These are phyloP conservation scores for Anguilla marmorata DNA, from an alignment of 2,797 vertebrate genomes.

Conservation along the genomic window DNA sequence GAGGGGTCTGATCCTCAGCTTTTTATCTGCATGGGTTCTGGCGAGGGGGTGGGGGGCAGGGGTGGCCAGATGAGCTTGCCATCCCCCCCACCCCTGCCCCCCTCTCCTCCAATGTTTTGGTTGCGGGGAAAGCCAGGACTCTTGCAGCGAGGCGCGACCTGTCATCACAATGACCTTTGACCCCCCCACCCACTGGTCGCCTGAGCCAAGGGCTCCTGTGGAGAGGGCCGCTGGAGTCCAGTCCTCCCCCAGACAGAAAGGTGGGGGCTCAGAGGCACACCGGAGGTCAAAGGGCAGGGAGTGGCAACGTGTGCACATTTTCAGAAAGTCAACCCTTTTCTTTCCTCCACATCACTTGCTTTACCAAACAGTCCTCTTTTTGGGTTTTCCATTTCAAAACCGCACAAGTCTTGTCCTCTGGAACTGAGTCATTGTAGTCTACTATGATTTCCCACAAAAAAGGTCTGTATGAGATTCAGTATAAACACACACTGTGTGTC, in stretches of 20 bases:
- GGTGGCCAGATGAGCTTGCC: constrained; percentile 55
- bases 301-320: constrained; percentile 61
- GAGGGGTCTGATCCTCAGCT: constrained; percentile 58
- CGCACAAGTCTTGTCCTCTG: background rate
- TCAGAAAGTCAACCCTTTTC: constrained; percentile 45
- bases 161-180: constrained; percentile 77
- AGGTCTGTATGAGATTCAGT: background rate
- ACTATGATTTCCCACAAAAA: constrained; percentile 15
- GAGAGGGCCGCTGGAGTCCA: constrained; percentile 37
- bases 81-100: constrained; percentile 9
- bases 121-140: constrained; percentile 65
- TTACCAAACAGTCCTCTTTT: constrained; percentile 15
- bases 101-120: constrained; percentile 68
- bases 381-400: constrained; percentile 20
- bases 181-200: constrained; percentile 48
- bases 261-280: constrained; percentile 57
- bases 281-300: constrained; percentile 63
- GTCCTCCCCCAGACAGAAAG: constrained; percentile 5
- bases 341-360: constrained; percentile 12
- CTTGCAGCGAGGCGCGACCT: constrained; percentile 76
- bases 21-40: constrained; percentile 63
- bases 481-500: background rate
- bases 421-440: background rate
- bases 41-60: constrained; percentile 45
- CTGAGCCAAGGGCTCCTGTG: constrained; percentile 60